phyloP scores from a whole-genome alignment of 2,113 vertebrate genomes.

The Dipodomys stephensi region DNA sequence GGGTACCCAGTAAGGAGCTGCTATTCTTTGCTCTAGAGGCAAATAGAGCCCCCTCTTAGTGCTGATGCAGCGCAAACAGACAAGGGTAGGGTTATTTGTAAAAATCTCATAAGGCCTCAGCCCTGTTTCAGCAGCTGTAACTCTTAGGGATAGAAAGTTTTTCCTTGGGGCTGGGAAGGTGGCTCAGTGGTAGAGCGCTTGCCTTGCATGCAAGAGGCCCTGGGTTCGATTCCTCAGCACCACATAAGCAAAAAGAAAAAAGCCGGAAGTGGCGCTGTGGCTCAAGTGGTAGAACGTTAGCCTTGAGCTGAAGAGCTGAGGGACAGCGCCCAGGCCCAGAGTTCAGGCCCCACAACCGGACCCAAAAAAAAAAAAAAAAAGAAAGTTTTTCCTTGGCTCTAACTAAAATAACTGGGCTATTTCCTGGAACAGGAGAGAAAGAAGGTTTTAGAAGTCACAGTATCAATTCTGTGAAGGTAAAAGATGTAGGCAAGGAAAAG shows the following conservation, averaged over 20 bases:
- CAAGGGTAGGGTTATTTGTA: neutral
- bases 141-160: neutral
- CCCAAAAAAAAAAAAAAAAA: no score
- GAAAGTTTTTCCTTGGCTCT: neutral
- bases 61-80: neutral
- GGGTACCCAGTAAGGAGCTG: neutral
- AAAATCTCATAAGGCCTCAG: neutral
- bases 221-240: no score
- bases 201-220: no score
- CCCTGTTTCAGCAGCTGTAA: neutral
- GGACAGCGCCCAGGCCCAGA: no score
- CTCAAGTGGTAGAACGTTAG: no score
- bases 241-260: no score
- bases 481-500: neutral
- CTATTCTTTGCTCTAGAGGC: neutral
- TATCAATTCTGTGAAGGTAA: neutral
- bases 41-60: neutral
- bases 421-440: neutral
- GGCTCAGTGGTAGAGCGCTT: no score
- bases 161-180: no score
- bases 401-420: neutral
- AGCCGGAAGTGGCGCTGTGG: no score
- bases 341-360: no score
- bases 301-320: no score
- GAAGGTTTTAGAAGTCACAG: neutral